Percentiles rank a stretch among this genome's conserved stretches.
phyloP scores from a whole-genome alignment of 2,113 vertebrate species.

The Alouatta palliata region DNA sequence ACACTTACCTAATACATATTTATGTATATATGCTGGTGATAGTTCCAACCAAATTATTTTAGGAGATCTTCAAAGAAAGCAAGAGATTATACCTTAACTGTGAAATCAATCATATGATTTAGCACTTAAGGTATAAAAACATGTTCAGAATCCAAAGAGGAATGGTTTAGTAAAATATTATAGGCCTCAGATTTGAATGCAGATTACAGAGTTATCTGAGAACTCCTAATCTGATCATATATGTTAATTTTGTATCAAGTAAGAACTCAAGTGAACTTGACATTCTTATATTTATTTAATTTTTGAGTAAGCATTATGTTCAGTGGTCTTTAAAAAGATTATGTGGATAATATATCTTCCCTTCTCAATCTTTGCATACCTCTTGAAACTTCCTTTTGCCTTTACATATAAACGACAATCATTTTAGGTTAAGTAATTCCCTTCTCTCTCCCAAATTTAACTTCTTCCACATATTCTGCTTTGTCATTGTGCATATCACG shows the following conservation, averaged over 20 bases:
- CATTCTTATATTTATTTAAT: not conserved
- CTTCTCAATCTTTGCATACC: not conserved
- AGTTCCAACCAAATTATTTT: not conserved
- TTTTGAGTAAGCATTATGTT: not conserved
- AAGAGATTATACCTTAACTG: not conserved
- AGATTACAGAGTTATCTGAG: not conserved
- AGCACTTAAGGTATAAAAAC: not conserved
- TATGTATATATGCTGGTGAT: not conserved
- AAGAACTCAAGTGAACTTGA: not conserved
- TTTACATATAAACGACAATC: not conserved
- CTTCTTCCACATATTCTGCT: not conserved
- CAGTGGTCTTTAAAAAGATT: not conserved
- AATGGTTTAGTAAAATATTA: not conserved
- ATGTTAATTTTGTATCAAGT: not conserved
- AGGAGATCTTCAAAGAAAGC: not conserved
- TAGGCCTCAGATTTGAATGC: not conserved
- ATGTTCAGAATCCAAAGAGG: not conserved
- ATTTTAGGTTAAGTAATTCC: not conserved
- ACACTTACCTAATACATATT: not conserved
- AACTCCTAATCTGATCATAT: not conserved
- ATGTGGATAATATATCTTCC: not conserved
- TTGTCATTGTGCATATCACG: not conserved
- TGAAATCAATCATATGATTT: not conserved
- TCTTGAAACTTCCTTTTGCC: not conserved
- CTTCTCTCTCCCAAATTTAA: no score